Evolutionary conservation across 2,888 invertebrate species (phyloP), one percentile per base, ranked within the genome.

Genomic region (Chrysina gloriosa): DNA sequence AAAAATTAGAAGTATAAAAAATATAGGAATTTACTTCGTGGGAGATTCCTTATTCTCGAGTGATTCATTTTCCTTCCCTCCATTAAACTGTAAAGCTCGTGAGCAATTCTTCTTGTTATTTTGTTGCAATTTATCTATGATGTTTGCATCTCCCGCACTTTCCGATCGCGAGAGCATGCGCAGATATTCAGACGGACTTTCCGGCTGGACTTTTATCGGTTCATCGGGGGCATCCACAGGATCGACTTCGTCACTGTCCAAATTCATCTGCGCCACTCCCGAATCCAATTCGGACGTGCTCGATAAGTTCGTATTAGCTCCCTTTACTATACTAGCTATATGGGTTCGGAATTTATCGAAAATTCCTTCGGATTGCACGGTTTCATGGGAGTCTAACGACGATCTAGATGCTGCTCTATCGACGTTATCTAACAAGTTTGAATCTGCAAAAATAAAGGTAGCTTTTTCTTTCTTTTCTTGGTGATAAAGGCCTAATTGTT

Each of bases 111-210:
- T 85, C 84, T 87, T 63, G 45, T 74, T 78, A 50, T 74, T 79
- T 63, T 87, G 85, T 77, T 90, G 89, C 48, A 91, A 80, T 76
- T 91, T 92, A 74, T 90, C 90, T 29, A 92, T 82, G 31, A 93
- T 90, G 77, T 92, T 90, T 3, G 91, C 90, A 80, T 93, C 93
- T n/a, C 91, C 91, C 0, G 91, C 93, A 78, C 92, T 93, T 77
- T 92, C 91, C 0, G 91, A 90, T 70, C 89, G 84, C 0, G 89
- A 87, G 25, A 90, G 79, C 50, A 89, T 85, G 2, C 88, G 83
- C 14, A 87, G 81, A 63, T 80, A 77, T 75, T 89, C 89, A 7
- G 89, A 87, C 27, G 88, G 89, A 77, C 88, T 90, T 67, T 89
- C 89, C 1, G 67, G 67, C 39, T 67, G 63, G 0, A 50, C 39